These are phyloP conservation scores for Picathartes gymnocephalus DNA, from an alignment of 2,113 vertebrate species.

Conservation along the genomic window DNA sequence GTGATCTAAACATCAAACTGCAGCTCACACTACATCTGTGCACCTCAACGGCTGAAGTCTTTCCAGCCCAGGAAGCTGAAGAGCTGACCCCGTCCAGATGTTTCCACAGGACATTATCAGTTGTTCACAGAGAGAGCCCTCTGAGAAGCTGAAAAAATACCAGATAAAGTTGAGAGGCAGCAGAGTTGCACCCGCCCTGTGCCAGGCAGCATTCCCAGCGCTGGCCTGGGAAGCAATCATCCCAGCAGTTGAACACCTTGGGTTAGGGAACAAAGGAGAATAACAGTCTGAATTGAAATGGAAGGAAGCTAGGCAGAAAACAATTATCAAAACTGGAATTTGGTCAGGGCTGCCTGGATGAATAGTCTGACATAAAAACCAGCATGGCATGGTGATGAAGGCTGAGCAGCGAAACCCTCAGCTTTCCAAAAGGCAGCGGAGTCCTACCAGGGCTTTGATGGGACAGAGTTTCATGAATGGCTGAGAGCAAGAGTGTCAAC, in stretches of 20 bases:
- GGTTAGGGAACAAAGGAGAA: not conserved
- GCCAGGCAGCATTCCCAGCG: not conserved
- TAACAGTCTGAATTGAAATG: not conserved
- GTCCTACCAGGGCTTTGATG: not conserved
- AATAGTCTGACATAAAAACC: not conserved
- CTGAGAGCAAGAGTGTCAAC: conserved; percentile 11
- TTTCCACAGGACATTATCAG: conserved; percentile 9
- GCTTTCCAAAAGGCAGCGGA: not conserved
- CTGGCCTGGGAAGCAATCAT: not conserved
- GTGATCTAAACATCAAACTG: conserved; percentile 44
- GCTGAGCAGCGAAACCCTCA: not conserved
- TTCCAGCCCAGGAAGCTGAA: conserved; percentile 30
- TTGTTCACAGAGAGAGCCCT: not conserved
- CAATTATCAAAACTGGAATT: not conserved
- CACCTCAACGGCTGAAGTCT: not conserved
- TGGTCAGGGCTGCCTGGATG: not conserved
- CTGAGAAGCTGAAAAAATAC: not conserved
- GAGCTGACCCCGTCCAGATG: conserved; percentile 25
- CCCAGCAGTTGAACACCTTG: not conserved
- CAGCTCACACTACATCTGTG: conserved; percentile 21
- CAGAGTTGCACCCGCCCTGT: not conserved
- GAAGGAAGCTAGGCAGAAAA: conserved; percentile 7
- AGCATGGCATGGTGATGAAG: not conserved
- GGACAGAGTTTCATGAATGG: not conserved
- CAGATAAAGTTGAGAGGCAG: not conserved